These are phyloP conservation scores for Drosophila erecta DNA, from an alignment of 1,140 invertebrate genomes.

Conservation along the genomic window DNA sequence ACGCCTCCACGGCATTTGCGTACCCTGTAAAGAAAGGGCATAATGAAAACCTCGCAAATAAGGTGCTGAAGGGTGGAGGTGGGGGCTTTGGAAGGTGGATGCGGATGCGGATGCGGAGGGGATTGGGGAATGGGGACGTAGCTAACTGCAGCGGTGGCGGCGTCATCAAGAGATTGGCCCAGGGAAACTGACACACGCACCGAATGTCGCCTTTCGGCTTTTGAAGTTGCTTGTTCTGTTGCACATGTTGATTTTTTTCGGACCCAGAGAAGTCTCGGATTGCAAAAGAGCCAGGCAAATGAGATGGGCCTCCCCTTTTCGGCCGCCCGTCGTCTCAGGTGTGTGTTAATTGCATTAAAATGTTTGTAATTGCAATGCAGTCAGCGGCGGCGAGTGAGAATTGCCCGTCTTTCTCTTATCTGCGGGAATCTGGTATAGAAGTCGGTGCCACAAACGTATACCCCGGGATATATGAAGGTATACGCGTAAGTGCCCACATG, in stretches of 20 bases:
- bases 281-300: conserved; percentile 66
- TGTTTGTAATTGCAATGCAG: conserved; percentile 80
- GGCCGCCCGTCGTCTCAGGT: conserved; percentile 23
- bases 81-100: not conserved
- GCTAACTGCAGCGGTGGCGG: conserved; percentile 39
- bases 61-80: conserved; percentile 31
- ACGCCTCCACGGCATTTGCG: not conserved
- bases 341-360: conserved; percentile 80
- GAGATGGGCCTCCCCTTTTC: conserved; percentile 33
- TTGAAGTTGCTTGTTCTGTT: conserved; percentile 57
- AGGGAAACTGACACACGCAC: conserved; percentile 69
- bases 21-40: conserved; percentile 1
- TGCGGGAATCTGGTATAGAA: conserved; percentile 33
- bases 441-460: not conserved
- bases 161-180: conserved; percentile 52
- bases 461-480: not conserved
- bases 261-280: conserved; percentile 44
- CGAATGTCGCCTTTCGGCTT: conserved; percentile 73
- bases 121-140: not conserved
- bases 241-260: conserved; percentile 19
- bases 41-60: conserved; percentile 42
- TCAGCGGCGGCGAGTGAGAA: conserved; percentile 2
- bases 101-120: not conserved
- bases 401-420: conserved; percentile 40
- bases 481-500: too few relatives aligned